Evolutionary conservation across 2,888 invertebrate species (phyloP), one percentile per base, ranked within the genome.

Genomic region (Drosophila vallismaia): DNA sequence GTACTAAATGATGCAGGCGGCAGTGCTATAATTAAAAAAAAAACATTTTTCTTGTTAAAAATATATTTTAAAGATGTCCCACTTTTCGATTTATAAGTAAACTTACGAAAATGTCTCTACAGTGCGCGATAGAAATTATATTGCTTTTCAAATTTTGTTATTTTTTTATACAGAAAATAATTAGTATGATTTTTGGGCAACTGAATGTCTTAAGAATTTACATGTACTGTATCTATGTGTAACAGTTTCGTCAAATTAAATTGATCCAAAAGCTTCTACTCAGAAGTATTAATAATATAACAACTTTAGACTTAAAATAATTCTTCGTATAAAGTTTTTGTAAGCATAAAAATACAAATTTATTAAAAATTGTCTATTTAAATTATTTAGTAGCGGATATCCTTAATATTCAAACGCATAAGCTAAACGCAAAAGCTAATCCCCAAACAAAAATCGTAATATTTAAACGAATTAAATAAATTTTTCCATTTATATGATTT

Each of bases 401-500:
- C 70, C 66, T 62, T 53, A 67, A 76, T 70, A 71, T 38, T 70
- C 54, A 73, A 68, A 71, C 38, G 50, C 58, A 46, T 55, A 55
- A 19, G 19, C 19, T 19, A 19, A 19, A 19, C 19, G 19, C 19
- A 19, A 19, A 29, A 36, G 24, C 56, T 46, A 40, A 60, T 19
- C 46, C 36, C 56, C 46, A 56, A 56, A 26, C n/a, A 40, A 12
- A 57, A 38, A 48, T 29, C 31, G 38, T 77, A 77, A 71, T 53
- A 77, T 79, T 64, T 74, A 48, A 54, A 73, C 67, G 71, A 77
- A 77, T 70, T 73, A 58, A 40, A 60, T 36, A 60, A 52, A 77
- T 71, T 71, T 80, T 64, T 74, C 67, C 71, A 74, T 71, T 74
- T 71, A 77, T 81, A 80, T 80, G 64, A 83, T 81, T 81, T 83